Evolutionary conservation across 2,888 invertebrate species (phyloP), one percentile per base, ranked within the genome.

Genomic region (Tridacna crocea): DNA sequence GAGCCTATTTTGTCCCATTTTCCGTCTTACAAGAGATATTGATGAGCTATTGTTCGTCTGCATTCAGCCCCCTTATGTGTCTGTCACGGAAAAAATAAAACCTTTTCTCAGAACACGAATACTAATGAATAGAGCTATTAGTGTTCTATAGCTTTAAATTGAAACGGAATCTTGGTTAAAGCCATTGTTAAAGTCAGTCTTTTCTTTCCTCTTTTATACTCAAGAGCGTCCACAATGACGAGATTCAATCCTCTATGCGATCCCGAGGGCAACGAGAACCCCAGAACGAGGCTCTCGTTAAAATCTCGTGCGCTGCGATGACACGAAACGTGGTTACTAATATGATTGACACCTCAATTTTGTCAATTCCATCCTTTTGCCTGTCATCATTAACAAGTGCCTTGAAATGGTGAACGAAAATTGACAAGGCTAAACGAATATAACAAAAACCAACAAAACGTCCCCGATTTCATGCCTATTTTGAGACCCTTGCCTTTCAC

Each of bases 391-490:
- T 75, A 83, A 47, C 80, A 72, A 46, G 58, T 61, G 77, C 72
- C 58, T 72, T 27, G 60, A 48, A 36, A 72, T 74, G 66, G 76
- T 72, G 47, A 68, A 83, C 77, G 77, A 75, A 80, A 79, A 74
- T 75, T 83, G 83, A 80, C 83, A 77, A 66, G 72, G 75, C 73
- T 79, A 76, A 76, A 73, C 72, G 76, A 81, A 78, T 65, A 79
- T 72, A 72, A 84, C 78, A 76, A 79, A 70, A 77, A 80, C 79
- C 79, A 79, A 75, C 80, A 83, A 76, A 83, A 80, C 79, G 76
- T 76, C 79, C 83, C 78, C 82, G 80, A 85, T 85, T 79, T 81
- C 85, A 85, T 79, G 83, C 83, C 83, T 86, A 80, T 83, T 86
- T 86, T 80, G 80, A 80, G 78, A 75, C 73, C 73, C 78, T 72